Evolutionary conservation across 2,113 vertebrate genomes (phyloP).

Genomic region (Peucedramus taeniatus): DNA sequence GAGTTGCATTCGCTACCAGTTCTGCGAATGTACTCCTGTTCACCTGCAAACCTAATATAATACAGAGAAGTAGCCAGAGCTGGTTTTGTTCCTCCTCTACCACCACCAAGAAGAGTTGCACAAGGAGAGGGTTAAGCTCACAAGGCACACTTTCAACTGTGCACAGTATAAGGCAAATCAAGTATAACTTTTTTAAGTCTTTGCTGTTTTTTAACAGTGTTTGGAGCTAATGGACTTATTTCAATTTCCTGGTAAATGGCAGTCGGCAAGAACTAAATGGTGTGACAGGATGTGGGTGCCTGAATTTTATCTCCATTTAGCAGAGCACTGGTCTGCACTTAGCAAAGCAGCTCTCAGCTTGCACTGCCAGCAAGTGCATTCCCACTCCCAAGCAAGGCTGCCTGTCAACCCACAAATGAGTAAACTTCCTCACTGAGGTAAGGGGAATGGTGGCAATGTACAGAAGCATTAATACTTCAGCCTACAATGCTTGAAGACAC

Average conservation of each 20-base stretch:
- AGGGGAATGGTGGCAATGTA: background rate
- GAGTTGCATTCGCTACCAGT: background rate
- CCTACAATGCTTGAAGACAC: background rate
- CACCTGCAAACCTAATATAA: background rate
- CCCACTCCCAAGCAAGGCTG: background rate
- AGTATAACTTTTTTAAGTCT: background rate
- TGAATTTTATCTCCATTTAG: conserved; percentile 53
- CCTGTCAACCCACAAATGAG: background rate
- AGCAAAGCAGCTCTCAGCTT: conserved; percentile 51
- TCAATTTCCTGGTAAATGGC: background rate
- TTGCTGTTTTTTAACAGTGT: background rate
- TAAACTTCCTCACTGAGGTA: conserved; percentile 4
- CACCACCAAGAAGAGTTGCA: background rate
- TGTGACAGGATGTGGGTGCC: conserved; percentile 78
- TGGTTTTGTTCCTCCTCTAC: background rate
- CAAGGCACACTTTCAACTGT: background rate
- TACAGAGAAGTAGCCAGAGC: background rate
- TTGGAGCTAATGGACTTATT: background rate
- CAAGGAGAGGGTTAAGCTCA: background rate
- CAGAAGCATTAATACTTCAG: background rate
- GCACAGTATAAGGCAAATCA: background rate
- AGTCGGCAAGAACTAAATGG: background rate
- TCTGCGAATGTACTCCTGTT: background rate
- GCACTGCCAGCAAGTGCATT: background rate
- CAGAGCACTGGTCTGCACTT: conserved; percentile 28